Evolutionary conservation across 2,888 invertebrate species (phyloP), one percentile per base, ranked within the genome.

Genomic region (Apeira syringaria): DNA sequence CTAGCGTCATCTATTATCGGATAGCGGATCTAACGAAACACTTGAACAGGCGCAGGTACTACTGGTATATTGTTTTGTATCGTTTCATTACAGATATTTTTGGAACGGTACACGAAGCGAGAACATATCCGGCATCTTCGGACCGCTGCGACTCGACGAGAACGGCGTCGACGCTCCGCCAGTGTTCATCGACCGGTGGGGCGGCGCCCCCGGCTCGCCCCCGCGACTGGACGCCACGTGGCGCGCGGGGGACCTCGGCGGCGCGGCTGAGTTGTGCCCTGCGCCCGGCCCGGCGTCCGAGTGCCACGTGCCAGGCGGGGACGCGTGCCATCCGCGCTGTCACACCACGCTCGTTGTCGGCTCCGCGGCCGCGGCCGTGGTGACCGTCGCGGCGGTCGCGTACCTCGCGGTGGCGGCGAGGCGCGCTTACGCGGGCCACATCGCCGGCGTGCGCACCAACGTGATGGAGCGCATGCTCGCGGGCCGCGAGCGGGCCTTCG

Each of bases 401-500:
- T 56, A 5, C 6, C 22, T 13, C 10, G 33, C 52, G 53, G 44
- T 86, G 8, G 29, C 13, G 8, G 33, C 52, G 55, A 45, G 86
- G 93, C 2, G 12, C 43, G 36, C 55, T 25, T 13, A 10, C 37
- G 39, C 7, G 10, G 50, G 68, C 61, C 40, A 32, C 60, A 8
- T 86, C 94, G 44, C 52, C 37, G 59, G 40, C 57, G 20, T 64
- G 28, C 12, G 59, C 30, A 66, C 62, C 39, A 27, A 58, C n/a
- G 86, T 94, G 45, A 86, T 93, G 1, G 15, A 55, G 42, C 59
- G 37, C 56, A 15, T 64, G 38, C 12, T 45, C 40, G 47, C 47
- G 47, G 35, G 53, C 2, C 63, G 56, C 39, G 11, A 26, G 18
- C 28, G 24, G 7, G 34, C 10, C 8, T 34, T 38, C 18, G 20